A percentile compares a stretch with the other conserved stretches of the same genome.
Conservation (phyloP, 1,140 invertebrate genomes). For the Diorhabda carinulata region DNA sequence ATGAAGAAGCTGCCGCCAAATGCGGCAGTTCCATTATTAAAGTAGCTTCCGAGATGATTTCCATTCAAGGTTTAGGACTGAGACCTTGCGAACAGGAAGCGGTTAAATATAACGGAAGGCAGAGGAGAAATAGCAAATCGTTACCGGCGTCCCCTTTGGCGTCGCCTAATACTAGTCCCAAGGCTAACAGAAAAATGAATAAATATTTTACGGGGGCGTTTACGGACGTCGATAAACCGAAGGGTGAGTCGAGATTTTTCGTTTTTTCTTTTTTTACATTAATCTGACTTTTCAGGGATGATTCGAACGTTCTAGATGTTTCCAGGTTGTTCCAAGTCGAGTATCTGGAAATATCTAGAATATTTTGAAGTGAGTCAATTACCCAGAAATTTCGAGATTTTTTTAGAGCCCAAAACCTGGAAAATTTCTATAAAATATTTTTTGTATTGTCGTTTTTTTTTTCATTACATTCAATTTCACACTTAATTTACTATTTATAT, state of each 20-base stretch:
- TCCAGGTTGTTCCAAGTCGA: too few species aligned
- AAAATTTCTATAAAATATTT: too few species aligned
- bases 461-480: too few species aligned
- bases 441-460: too few species aligned
- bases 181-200: conserved; percentile 52
- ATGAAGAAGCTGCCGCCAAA: conserved; percentile 55
- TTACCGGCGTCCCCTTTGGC: conserved; percentile 64
- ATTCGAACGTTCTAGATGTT: too few species aligned
- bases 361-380: too few species aligned
- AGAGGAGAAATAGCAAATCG: conserved; percentile 62
- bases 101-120: conserved; percentile 42
- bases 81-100: conserved; percentile 19
- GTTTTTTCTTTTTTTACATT: too few species aligned
- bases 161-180: conserved; percentile 60
- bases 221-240: conserved; percentile 47
- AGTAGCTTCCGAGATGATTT: conserved; percentile 70
- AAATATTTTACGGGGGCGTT: conserved; percentile 53
- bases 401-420: too few species aligned
- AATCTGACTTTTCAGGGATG: too few species aligned
- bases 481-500: too few species aligned
- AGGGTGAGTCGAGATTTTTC: conserved; percentile 30
- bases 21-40: conserved; percentile 68
- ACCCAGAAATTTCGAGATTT: too few species aligned
- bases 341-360: too few species aligned
- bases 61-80: conserved; percentile 26